Evolutionary conservation across 1,140 invertebrate genomes (phyloP), one percentile per base, ranked within the genome.

Genomic region (Polyergus mexicanus): DNA sequence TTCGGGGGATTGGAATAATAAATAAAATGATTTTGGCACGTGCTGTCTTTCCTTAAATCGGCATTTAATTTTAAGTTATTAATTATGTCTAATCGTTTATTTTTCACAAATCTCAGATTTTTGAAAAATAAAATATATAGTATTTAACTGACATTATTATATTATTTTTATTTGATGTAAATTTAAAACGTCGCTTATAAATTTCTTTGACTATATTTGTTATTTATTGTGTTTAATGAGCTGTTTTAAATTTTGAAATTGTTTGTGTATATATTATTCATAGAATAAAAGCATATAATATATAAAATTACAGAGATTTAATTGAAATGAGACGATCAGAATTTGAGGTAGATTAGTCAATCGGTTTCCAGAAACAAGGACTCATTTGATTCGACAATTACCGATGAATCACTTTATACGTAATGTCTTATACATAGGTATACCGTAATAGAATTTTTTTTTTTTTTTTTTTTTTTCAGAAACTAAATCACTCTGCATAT

Each of bases 381-480:
- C 3, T 81, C 51, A n/a, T 32, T 54, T 28, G 10, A 32, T 22
- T 60, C 5, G 38, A 22, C 25, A 72, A 72, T 44, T 58, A 47
- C 3, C 44, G n/a, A 3, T 83, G 78, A 83, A 25, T 83, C 78
- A 83, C 16, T 8, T 72, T 60, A 22, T 4, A 72, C 13, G 11
- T 60, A 72, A 32, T 16, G 3, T 7, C 4, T 22, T 32, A n/a
- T 69, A 25, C n/a, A 25, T 19, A 19, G 28, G 58, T 51, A 28
- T 16, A n/a, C 19, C 13, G 66, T 19, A 16, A 13, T 41, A 16
- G 8, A 44, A 35, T 19, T 32, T 60, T 25, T 38, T 10, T 25
- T 38, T 10, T 25, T 38, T 10, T 25, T 38, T 10, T 19, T 32
- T 60, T 25, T 38, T 10, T 25, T 38, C 6, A 56, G 4, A 35